Conservation (phyloP, 2,113 vertebrate genomes). For the Centrocercus urophasianus region DNA sequence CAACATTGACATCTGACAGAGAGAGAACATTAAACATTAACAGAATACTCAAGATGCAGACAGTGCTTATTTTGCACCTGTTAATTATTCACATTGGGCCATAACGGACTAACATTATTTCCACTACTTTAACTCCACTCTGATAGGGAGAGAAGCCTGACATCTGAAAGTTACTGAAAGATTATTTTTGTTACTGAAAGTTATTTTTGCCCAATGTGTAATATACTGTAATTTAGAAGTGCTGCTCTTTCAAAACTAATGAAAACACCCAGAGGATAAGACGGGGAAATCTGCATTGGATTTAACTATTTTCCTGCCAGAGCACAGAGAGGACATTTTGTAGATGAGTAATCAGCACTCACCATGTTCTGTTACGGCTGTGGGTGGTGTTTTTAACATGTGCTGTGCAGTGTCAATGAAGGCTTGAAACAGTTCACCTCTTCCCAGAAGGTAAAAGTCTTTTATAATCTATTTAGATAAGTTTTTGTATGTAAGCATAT, state of each 20-base stretch:
- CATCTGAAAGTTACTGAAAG: not conserved
- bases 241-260: not conserved
- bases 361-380: conserved; percentile 96
- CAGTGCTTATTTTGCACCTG: not conserved
- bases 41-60: not conserved
- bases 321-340: not conserved
- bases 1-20: conserved; percentile 92
- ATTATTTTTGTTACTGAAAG: not conserved
- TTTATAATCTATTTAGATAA: conserved; percentile 89
- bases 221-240: not conserved
- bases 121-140: not conserved
- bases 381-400: conserved; percentile 95
- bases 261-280: not conserved
- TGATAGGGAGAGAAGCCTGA: not conserved
- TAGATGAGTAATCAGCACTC: conserved; percentile 32
- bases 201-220: not conserved
- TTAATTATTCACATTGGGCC: not conserved
- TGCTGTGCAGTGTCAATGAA: conserved; percentile 97
- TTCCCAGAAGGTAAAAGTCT: conserved; percentile 96
- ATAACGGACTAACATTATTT: not conserved
- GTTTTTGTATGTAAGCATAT: not conserved
- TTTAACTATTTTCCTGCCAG: not conserved
- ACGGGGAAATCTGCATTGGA: not conserved
- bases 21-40: not conserved
- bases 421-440: conserved; percentile 96